Percentiles rank a stretch among this genome's conserved stretches.
phyloP scores from a whole-genome alignment of 2,113 vertebrate species.

The Empidonax traillii region DNA sequence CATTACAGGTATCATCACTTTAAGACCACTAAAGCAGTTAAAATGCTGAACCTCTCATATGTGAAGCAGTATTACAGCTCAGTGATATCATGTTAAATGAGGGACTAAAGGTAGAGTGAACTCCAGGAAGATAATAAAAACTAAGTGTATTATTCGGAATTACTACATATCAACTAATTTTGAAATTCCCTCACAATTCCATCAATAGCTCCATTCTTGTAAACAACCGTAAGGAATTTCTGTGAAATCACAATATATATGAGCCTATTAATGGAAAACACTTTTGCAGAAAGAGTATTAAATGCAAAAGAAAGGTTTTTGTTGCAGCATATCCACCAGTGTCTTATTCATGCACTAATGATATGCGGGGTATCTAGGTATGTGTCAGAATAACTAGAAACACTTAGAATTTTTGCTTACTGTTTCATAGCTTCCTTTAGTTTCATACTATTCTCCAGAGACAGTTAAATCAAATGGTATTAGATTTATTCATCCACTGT shows the following conservation, averaged over 20 bases:
- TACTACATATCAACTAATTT: background rate
- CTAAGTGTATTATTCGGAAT: background rate
- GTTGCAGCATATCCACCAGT: background rate
- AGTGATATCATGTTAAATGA: background rate
- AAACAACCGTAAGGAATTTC: background rate
- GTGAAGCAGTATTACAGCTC: conserved; percentile 1
- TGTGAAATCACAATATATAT: background rate
- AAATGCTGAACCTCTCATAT: background rate
- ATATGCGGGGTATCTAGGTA: background rate
- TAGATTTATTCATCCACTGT: background rate
- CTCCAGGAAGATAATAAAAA: conserved; percentile 6
- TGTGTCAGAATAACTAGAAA: background rate
- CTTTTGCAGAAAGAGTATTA: background rate
- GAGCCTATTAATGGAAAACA: background rate
- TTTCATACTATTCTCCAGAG: background rate
- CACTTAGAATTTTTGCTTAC: background rate
- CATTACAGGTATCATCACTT: background rate
- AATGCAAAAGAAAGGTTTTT: background rate
- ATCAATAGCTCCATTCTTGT: background rate
- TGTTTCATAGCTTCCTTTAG: background rate
- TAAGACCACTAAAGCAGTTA: conserved; percentile 20
- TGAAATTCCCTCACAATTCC: background rate
- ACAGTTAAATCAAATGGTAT: conserved; percentile 9
- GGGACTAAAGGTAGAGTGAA: background rate
- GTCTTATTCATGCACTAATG: background rate